phyloP scores from a whole-genome alignment of 2,797 vertebrate species.

The Melanogrammus aeglefinus region DNA sequence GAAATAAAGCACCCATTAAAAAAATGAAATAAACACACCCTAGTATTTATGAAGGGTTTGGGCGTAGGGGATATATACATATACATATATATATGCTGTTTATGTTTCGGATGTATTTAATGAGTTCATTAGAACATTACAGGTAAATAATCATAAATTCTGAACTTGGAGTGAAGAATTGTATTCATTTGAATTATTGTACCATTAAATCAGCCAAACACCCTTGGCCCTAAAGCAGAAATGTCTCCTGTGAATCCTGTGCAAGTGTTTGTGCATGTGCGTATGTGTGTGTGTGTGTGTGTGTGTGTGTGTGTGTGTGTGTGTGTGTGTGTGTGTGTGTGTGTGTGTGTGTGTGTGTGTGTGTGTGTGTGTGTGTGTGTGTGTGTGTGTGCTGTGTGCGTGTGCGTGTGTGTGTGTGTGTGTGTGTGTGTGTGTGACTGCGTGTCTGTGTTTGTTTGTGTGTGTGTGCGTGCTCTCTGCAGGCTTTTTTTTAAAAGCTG shows the following conservation, averaged over 20 bases:
- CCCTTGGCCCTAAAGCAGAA: background rate
- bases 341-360: too few species aligned
- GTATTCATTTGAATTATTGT: background rate
- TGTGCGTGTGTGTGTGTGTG: slow-evolving; percentile 10
- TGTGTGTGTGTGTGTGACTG: slow-evolving; percentile 8
- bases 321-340: too few species aligned
- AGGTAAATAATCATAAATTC: background rate
- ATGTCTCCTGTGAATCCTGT: background rate
- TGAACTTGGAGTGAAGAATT: background rate
- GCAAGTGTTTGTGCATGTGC: too few species aligned
- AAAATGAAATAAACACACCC: too few species aligned
- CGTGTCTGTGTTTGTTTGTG: slow-evolving; percentile 3
- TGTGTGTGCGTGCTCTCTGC: background rate
- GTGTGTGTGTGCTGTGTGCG: background rate
- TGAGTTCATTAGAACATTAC: background rate
- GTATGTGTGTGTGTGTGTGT: too few species aligned
- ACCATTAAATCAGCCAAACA: background rate
- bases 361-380: too few species aligned
- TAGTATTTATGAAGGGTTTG: too few species aligned
- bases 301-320: too few species aligned
- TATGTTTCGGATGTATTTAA: background rate
- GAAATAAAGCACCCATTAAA: background rate
- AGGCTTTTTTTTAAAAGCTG: background rate
- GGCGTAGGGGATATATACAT: background rate
- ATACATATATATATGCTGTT: background rate